These are phyloP conservation scores for Sinocyclocheilus rhinocerous DNA, from an alignment of 2,113 vertebrate genomes.

Conservation along the genomic window DNA sequence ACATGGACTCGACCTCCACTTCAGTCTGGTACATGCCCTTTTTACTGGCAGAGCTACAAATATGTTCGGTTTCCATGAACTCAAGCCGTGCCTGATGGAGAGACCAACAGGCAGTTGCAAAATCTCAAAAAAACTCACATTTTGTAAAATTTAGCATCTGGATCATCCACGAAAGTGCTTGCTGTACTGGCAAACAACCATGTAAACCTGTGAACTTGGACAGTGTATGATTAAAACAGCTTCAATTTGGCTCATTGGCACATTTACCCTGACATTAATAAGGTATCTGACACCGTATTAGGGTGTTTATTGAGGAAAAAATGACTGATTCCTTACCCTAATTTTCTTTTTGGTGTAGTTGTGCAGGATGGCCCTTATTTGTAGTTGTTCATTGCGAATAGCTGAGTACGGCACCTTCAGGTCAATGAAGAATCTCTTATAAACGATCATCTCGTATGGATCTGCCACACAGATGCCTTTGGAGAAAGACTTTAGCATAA, in stretches of 20 bases:
- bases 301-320: background rate
- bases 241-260: background rate
- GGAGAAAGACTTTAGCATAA: background rate
- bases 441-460: slow-evolving; percentile 78
- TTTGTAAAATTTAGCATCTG: background rate
- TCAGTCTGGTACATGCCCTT: slow-evolving; percentile 64
- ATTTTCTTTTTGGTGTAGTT: slow-evolving; percentile 66
- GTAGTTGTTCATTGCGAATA: slow-evolving; percentile 84
- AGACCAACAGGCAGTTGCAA: background rate
- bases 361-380: slow-evolving; percentile 81
- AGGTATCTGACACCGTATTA: background rate
- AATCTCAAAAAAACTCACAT: background rate
- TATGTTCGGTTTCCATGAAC: slow-evolving; percentile 72
- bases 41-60: slow-evolving; percentile 79
- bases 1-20: slow-evolving; percentile 49
- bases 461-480: slow-evolving; percentile 81
- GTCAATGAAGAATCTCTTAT: slow-evolving; percentile 81
- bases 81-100: slow-evolving; percentile 74
- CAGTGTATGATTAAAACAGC: background rate
- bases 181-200: background rate
- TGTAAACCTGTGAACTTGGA: background rate
- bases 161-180: background rate
- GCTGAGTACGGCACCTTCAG: slow-evolving; percentile 82
- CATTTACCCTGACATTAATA: background rate
- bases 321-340: slow-evolving; percentile 59